Evolutionary conservation across 2,113 vertebrate species (phyloP), one percentile per base, ranked within the genome.

Genomic region (Progne subis): DNA sequence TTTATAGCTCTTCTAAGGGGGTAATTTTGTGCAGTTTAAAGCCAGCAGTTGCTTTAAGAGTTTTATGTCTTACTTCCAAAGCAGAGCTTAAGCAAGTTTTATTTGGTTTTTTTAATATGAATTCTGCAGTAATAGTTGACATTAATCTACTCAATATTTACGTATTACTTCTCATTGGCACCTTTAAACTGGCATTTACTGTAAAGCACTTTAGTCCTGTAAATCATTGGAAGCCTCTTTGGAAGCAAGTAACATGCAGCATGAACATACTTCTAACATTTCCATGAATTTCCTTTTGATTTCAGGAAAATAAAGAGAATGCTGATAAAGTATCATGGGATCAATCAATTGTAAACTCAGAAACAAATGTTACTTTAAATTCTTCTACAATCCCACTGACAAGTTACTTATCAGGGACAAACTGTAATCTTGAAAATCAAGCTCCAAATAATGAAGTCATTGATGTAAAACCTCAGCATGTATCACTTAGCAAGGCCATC

Each of bases 301-400:
- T 97, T 89, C 84, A 98, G 98, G 97, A 96, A 88, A 95, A 98
- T 86, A 98, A 98, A 97, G 98, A 98, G 95, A 98, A 98, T 91
- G 53, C 90, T 46, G 53, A 61, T 64, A 59, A 92, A 68, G 29
- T 64, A 41, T 64, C 68, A 31, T 78, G 56, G 88, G 92, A 74
- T 9, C 78, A 94, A 67, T 82, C 84, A 87, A 74, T 81, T 5
- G 11, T 34, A 52, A 88, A 34, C 21, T 32, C 92, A 65, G 95
- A 49, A 75, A 86, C 94, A 84, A 85, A 79, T 21, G 21, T n/a
- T 44, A 37, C 57, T 86, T 69, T 89, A 68, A 84, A 81, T 57
- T 59, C 86, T 59, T 82, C 94, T 31, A 82, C 89, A 57, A 47
- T 65, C 69, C 87, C 92, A 53, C 47, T 95, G 61, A 87, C 69